Evolutionary conservation across 2,797 vertebrate genomes (phyloP).

Genomic region (Eremophila alpestris): DNA sequence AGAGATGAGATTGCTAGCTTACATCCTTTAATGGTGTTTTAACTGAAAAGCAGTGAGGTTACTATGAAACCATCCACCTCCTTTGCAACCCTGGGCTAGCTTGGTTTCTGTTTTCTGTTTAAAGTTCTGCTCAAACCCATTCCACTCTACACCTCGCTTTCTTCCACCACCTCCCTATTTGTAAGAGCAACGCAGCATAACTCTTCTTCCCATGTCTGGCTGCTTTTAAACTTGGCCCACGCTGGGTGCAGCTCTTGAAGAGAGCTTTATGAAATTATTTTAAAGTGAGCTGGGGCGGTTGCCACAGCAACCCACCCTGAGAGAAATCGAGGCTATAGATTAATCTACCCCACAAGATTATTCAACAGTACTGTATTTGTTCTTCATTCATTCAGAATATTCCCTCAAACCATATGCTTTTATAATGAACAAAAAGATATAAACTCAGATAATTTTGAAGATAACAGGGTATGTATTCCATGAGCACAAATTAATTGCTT

Average conservation of each 20-base stretch:
- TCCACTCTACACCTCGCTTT: constrained; percentile 32
- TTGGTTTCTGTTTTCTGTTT: constrained; percentile 65
- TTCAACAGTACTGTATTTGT: constrained; percentile 76
- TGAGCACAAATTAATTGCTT: constrained; percentile 52
- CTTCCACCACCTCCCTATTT: constrained; percentile 61
- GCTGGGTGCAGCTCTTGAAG: constrained; percentile 81
- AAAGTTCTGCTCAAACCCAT: constrained; percentile 38
- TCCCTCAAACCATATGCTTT: constrained; percentile 69
- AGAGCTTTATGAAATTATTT: constrained; percentile 81
- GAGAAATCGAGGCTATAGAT: constrained; percentile 80
- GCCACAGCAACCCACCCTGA: constrained; percentile 83
- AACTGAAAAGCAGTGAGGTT: constrained; percentile 50
- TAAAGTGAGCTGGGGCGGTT: constrained; percentile 81
- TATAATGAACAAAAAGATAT: constrained; percentile 55
- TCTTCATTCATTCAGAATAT: constrained; percentile 75
- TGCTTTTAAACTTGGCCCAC: constrained; percentile 83
- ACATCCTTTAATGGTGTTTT: constrained; percentile 41
- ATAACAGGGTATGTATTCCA: constrained; percentile 47
- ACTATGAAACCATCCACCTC: constrained; percentile 23
- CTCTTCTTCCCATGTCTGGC: constrained; percentile 75
- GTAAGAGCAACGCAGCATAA: constrained; percentile 67
- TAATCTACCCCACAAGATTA: constrained; percentile 81
- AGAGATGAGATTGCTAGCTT: constrained; percentile 37
- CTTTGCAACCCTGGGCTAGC: constrained; percentile 43
- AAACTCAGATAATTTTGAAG: constrained; percentile 66